phyloP scores from a whole-genome alignment of 2,888 invertebrate species.

The Folsomia candida region DNA sequence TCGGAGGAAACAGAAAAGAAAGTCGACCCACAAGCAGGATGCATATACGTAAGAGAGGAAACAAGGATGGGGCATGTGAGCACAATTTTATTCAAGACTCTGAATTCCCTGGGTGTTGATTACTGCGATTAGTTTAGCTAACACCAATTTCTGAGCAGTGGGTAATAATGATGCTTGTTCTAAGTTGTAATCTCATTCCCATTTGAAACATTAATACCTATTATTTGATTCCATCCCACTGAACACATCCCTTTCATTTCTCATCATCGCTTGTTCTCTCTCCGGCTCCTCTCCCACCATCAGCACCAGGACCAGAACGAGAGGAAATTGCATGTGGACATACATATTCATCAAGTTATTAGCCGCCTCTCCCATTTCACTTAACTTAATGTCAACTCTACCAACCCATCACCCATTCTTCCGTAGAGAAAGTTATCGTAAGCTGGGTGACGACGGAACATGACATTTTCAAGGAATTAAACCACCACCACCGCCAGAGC shows the following conservation, averaged over 20 bases:
- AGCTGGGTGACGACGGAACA: not conserved
- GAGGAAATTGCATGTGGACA: constrained; percentile 19
- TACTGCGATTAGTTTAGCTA: not conserved
- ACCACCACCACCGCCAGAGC: not conserved
- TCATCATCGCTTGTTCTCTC: constrained; percentile 34
- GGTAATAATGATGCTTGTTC: constrained; percentile 16
- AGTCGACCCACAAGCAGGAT: too few species aligned
- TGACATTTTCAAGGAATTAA: not conserved
- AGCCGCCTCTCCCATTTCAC: constrained; percentile 19
- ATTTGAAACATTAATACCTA: constrained; percentile 46
- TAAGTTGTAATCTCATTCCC: constrained; percentile 44
- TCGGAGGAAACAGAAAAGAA: not conserved
- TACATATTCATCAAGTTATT: constrained; percentile 42
- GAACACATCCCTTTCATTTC: constrained; percentile 44
- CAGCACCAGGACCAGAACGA: constrained; percentile 9
- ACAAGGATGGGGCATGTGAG: not conserved
- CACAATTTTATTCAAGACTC: not conserved
- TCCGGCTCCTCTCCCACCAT: constrained; percentile 44
- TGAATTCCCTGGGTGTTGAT: not conserved
- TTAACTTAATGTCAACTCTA: constrained; percentile 16
- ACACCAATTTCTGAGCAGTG: not conserved
- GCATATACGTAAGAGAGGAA: not conserved
- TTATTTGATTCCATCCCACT: constrained; percentile 45
- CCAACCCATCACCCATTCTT: not conserved
- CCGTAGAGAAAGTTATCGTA: not conserved